phyloP scores from a whole-genome alignment of 2,113 vertebrate genomes.

The Agapornis roseicollis region DNA sequence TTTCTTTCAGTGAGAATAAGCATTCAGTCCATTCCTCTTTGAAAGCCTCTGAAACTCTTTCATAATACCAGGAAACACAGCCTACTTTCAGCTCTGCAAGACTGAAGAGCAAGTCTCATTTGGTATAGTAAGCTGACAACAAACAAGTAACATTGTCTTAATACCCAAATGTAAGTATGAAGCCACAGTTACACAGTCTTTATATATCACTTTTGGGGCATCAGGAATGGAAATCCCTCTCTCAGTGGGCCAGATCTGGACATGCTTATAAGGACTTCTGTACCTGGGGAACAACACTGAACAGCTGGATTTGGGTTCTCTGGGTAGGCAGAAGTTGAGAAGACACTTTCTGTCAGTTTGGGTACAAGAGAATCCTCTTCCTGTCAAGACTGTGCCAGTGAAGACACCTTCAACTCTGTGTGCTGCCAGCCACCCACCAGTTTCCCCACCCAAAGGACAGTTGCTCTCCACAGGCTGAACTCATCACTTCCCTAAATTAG shows the following conservation, averaged over 20 bases:
- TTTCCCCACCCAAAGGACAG: fast-evolving
- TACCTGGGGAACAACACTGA: neutral
- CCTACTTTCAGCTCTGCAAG: neutral
- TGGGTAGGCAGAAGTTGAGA: neutral
- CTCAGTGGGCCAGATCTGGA: neutral
- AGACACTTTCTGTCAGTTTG: neutral
- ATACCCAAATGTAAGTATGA: neutral
- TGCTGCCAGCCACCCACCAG: neutral
- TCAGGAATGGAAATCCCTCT: neutral
- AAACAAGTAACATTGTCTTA: neutral
- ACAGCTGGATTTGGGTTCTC: neutral
- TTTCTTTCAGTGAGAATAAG: neutral
- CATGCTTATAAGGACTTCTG: neutral
- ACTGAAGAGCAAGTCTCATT: neutral
- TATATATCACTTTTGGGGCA: neutral
- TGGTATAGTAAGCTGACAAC: neutral
- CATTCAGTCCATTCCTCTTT: neutral
- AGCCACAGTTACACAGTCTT: neutral
- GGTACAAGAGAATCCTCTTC: neutral
- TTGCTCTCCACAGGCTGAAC: neutral
- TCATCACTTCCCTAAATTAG: neutral
- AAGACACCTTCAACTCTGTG: neutral
- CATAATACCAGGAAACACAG: neutral
- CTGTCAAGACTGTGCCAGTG: neutral
- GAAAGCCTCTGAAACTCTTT: neutral